These are phyloP conservation scores for Amphiprion ocellaris DNA, from an alignment of 2,113 vertebrate species.

Conservation along the genomic window DNA sequence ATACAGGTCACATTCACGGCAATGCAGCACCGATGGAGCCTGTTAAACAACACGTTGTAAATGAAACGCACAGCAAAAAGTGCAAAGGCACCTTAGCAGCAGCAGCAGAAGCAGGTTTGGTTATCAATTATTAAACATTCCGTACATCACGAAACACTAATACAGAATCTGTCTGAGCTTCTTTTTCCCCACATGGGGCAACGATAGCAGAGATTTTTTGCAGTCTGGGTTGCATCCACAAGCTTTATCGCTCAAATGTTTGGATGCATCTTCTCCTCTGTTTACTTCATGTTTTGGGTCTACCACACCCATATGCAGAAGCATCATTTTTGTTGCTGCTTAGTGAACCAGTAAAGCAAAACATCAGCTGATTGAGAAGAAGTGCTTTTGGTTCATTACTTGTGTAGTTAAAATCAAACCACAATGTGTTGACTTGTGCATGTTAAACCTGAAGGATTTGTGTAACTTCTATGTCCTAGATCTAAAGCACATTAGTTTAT, in stretches of 20 bases:
- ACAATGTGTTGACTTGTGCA: too few species aligned
- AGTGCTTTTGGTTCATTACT: constrained; percentile 16
- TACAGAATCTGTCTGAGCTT: not conserved
- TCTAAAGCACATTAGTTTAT: too few species aligned
- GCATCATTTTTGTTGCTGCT: not conserved
- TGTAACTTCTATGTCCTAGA: too few species aligned
- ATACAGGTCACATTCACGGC: constrained; percentile 45
- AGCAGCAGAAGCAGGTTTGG: not conserved
- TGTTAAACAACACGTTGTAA: not conserved
- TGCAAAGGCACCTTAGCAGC: constrained; percentile 11
- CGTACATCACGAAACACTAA: not conserved
- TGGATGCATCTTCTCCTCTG: not conserved
- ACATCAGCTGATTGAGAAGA: constrained; percentile 26
- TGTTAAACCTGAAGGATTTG: too few species aligned
- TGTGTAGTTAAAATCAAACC: not conserved
- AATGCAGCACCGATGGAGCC: constrained; percentile 13
- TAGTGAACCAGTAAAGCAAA: constrained; percentile 23
- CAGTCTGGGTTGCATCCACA: not conserved
- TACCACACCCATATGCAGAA: not conserved
- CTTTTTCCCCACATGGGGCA: not conserved
- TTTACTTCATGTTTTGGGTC: not conserved
- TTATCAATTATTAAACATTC: not conserved
- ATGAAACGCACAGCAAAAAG: not conserved
- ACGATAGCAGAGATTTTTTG: not conserved
- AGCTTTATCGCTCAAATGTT: not conserved